Base-by-base conservation (phyloP, 2,113 vertebrate genomes). In the Seriola dumerili region DNA sequence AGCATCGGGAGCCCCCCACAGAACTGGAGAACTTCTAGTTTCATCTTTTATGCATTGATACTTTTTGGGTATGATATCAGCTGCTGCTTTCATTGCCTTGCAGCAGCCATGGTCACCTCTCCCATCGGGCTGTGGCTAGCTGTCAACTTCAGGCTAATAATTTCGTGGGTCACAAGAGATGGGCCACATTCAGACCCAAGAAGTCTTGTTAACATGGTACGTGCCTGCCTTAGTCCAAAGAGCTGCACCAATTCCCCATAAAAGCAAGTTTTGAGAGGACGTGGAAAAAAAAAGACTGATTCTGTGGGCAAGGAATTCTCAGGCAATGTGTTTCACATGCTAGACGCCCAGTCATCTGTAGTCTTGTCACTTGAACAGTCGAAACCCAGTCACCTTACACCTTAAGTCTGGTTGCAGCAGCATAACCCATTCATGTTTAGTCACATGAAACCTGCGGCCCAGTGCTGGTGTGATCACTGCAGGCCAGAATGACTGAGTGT, bases 121-220 rank as follows among this genome's bases (percentile, higher is more conserved):
- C 9, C 29, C 58, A 50, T 62, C 8, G 57, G 57, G 36, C 71
- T 50, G 57, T 62, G 71, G 40, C 57, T 73, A 48, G 58, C 71
- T 62, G 42, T 36, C 57, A 61, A 34, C 54, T 59, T 32, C 38
- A 72, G 70, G 25, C 23, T 72, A 21, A 59, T n/a, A 44, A 72
- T 32, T 46, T 72, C 21, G 19, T 52, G 66, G 66, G 46, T 36
- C 46, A 19, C 9, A 44, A 32, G 55, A 72, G 70, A 72, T 72
- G 54, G 38, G 55, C 40, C 25, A 72, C 71, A 61, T 73, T 48
- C 71, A 25, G 2, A 25, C 25, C 25, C 25, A 48, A 61, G 23
- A 61, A 61, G n/a, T 46, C 40, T 34, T 74, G 44, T 46, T 46
- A 46, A 46, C 44, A 46, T 46, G 44, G 44, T 74, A 74, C 12